Base-by-base conservation (phyloP, 2,888 invertebrate genomes). In the Megalurothrips usitatus region DNA sequence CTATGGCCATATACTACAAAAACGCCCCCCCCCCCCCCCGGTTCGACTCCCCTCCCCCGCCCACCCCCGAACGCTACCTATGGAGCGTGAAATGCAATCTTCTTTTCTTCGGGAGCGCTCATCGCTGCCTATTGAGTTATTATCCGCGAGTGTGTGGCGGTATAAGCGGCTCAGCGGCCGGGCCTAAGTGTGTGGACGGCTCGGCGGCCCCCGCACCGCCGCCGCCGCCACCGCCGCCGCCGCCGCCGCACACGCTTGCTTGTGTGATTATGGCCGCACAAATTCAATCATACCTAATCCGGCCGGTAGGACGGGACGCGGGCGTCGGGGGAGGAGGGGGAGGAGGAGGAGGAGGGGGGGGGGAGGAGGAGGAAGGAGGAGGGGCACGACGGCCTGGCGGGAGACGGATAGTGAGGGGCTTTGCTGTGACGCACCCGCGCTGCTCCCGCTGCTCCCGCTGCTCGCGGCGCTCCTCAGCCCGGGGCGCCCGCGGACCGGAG, bases 221-320 rank as follows among this genome's bases (percentile, higher is more conserved):
- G 26, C 26, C 0, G 19, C 19, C 58, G 14, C 58, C 58, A 58
- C 19, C 14, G 11, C 6, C 52, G 68, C 19, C 68, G 26, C 26
- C 0, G 26, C 34, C 34, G 26, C 68, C 6, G 12, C 26, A 26
- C 23, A 26, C 12, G 23, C 68, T 75, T 75, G 68, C 68, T 75
- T 75, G 68, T 75, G 68, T 75, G 68, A 75, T 75, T 75, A 75
- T 26, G 68, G 68, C 68, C 68, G 34, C 34, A 75, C 68, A 75
- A 75, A 75, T 26, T 75, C 68, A 75, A 75, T 75, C 68, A 75
- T 23, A 75, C 9, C 68, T 75, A 75, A 75, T 75, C 68, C 68
- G 68, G 68, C 10, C 17, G 14, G 58, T 58, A 6, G 58, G 58
- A n/a, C 58, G 34, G 34, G 2, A 6, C 58, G 58, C 14, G 14